Conservation (phyloP, 2,888 invertebrate genomes). For the Scotopteryx bipunctaria region DNA sequence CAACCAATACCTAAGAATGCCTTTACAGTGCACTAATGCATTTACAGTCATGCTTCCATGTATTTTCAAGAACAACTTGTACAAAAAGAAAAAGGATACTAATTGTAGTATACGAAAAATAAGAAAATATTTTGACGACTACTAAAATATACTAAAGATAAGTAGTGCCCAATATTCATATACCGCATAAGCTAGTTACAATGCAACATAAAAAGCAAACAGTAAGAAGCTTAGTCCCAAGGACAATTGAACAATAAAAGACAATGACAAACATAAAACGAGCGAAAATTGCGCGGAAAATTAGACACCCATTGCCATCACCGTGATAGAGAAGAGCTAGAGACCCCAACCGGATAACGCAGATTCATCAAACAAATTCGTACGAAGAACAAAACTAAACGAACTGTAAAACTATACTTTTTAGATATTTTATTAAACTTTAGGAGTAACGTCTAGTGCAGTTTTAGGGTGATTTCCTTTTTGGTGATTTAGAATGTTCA, state of each 20-base stretch:
- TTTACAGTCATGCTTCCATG: slow-evolving; percentile 42
- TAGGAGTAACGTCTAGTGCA: no score
- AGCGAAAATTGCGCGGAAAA: slow-evolving; percentile 56
- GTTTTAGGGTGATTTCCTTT: no score
- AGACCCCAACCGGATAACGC: slow-evolving; percentile 66
- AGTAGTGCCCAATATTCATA: slow-evolving; percentile 12
- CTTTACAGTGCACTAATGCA: slow-evolving; percentile 34
- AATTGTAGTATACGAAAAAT: slow-evolving; percentile 6
- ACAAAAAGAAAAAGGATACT: background rate
- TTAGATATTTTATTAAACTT: no score
- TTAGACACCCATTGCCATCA: slow-evolving; percentile 70
- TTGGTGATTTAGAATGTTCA: no score
- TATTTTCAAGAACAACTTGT: slow-evolving; percentile 8
- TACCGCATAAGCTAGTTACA: slow-evolving; percentile 26
- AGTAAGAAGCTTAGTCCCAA: slow-evolving; percentile 22
- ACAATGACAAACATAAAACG: slow-evolving; percentile 50
- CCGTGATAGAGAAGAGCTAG: slow-evolving; percentile 56
- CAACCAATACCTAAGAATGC: slow-evolving; percentile 43
- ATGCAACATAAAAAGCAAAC: slow-evolving; percentile 28
- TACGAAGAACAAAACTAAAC: background rate
- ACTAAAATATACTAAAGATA: slow-evolving; percentile 2
- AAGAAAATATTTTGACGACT: slow-evolving; percentile 4
- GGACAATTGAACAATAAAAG: slow-evolving; percentile 18
- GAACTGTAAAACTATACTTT: background rate
- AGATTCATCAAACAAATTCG: slow-evolving; percentile 70